These are phyloP conservation scores for Pterocles gutturalis DNA, from an alignment of 2,113 vertebrate genomes.

Conservation along the genomic window DNA sequence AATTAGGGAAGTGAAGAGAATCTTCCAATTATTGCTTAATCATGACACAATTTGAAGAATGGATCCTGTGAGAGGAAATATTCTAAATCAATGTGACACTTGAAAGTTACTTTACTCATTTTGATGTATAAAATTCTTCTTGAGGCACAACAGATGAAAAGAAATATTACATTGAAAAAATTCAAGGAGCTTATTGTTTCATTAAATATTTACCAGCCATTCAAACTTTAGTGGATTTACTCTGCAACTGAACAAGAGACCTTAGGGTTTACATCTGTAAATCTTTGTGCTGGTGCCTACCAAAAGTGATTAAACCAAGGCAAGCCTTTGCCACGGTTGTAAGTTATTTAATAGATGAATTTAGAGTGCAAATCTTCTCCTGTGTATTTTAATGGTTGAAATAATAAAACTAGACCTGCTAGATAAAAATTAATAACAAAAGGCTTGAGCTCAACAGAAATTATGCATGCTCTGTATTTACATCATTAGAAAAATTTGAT, in stretches of 20 bases:
- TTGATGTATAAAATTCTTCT: slow-evolving; percentile 51
- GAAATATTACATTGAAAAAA: slow-evolving; percentile 32
- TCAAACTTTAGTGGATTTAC: slow-evolving; percentile 50
- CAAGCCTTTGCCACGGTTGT: background rate
- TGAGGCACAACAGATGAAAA: slow-evolving; percentile 45
- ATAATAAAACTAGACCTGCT: background rate
- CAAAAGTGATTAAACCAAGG: slow-evolving; percentile 19
- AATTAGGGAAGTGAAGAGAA: background rate
- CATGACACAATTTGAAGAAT: slow-evolving; percentile 10
- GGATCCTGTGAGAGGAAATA: slow-evolving; percentile 23
- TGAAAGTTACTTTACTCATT: slow-evolving; percentile 43
- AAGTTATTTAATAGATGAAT: background rate
- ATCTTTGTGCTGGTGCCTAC: background rate
- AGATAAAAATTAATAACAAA: background rate
- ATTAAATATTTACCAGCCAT: slow-evolving; percentile 59
- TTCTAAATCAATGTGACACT: slow-evolving; percentile 37
- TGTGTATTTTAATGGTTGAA: background rate
- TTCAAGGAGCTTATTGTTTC: slow-evolving; percentile 39
- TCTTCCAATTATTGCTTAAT: slow-evolving; percentile 42
- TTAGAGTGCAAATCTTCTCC: background rate
- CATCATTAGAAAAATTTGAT: background rate
- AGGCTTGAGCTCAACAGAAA: background rate
- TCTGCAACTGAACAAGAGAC: slow-evolving; percentile 1
- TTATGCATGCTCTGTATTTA: background rate
- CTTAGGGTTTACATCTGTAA: slow-evolving; percentile 7